These are phyloP conservation scores for Troglohyphantes excavatus DNA, from an alignment of 2,888 invertebrate species.

Conservation along the genomic window DNA sequence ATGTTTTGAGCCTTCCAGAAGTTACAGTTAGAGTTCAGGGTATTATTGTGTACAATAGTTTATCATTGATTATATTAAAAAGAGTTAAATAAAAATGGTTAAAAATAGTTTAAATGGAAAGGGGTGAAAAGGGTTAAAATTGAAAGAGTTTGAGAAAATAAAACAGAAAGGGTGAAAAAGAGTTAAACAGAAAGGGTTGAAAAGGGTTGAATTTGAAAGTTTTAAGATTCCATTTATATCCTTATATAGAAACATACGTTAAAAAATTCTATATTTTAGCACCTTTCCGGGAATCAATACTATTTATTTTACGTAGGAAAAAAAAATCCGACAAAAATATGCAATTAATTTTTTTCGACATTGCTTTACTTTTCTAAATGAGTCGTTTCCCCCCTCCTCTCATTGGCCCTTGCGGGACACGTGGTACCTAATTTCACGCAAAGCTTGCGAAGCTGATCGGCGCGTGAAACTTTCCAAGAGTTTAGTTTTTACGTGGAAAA, in stretches of 20 bases:
- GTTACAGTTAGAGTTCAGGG: too few species aligned
- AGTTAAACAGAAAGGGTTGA: too few species aligned
- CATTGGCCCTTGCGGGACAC: conserved; percentile 20
- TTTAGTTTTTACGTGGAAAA: conserved; percentile 44
- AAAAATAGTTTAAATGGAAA: too few species aligned
- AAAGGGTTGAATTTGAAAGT: too few species aligned
- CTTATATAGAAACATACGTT: not conserved
- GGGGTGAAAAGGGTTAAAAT: too few species aligned
- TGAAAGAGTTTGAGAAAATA: too few species aligned
- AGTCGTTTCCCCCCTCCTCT: not conserved
- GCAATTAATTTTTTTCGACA: conserved; percentile 31
- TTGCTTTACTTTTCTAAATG: conserved; percentile 35
- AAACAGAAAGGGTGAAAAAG: too few species aligned
- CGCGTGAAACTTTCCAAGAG: conserved; percentile 39
- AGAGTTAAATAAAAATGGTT: too few species aligned
- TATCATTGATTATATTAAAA: too few species aligned
- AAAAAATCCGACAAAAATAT: conserved; percentile 5
- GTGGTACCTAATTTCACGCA: conserved; percentile 47
- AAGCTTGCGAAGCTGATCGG: conserved; percentile 38
- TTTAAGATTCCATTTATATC: too few species aligned
- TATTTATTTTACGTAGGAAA: conserved; percentile 5
- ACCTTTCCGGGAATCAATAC: conserved; percentile 12
- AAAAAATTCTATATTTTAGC: not conserved
- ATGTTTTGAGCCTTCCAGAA: too few species aligned
- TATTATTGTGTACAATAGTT: too few species aligned